Base-by-base conservation (phyloP, 2,888 invertebrate species). In the Acleris literana region DNA sequence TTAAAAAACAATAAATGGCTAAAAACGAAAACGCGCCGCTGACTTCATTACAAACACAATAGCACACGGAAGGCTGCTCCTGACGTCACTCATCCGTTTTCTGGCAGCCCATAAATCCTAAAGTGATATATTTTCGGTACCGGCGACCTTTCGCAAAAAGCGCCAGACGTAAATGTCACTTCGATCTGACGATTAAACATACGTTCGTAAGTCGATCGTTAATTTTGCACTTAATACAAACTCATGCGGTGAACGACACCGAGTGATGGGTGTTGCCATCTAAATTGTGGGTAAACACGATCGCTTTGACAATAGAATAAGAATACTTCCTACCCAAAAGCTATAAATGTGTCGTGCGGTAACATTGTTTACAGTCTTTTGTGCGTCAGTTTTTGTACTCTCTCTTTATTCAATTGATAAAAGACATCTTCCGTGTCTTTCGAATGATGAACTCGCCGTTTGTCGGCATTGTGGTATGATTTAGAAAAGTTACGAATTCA, bases 91-190 rank as follows among this genome's bases (percentile, higher is more conserved):
- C 76, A 72, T 72, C 64, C 74, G 73, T 69, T 56, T 46, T 62
- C 60, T 64, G 70, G 73, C 68, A 71, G 64, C 71, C 75, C 71
- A 76, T 79, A 79, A 81, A 81, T 81, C 77, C 74, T 70, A 71
- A 75, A 76, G 76, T 78, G 77, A 82, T 76, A 76, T 83, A 81
- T 80, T 80, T 80, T 76, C 72, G 78, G 74, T 73, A 68, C 62
- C 62, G 69, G 66, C 73, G 83, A 78, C 83, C 83, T 83, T 83
- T 78, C 70, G 62, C 57, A 66, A 66, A 66, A 60, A 59, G 58
- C 33, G 57, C 6, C 71, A 70, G 68, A 68, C 73, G 70, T 74
- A 78, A 79, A 75, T 79, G 82, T 79, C 82, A 75, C 68, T 61
- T 62, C 71, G 63, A 71, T 70, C 57, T 62, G 70, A 76, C 64